phyloP scores from a whole-genome alignment of 2,888 invertebrate species.

The Drosophila birchii region DNA sequence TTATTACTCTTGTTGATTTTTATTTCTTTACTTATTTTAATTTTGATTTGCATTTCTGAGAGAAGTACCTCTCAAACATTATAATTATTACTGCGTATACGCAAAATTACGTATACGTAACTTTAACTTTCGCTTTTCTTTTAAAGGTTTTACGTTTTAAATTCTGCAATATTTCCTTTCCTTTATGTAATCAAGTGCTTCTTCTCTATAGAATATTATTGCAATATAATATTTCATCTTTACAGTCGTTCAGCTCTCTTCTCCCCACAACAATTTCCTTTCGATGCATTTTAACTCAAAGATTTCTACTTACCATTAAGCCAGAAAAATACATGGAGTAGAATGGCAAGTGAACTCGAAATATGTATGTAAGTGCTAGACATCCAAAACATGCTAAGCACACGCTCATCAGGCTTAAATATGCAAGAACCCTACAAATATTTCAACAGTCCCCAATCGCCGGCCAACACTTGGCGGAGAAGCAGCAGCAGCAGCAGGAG shows the following conservation, averaged over 20 bases:
- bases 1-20: not conserved
- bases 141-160: too few species aligned
- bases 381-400: conserved; percentile 26
- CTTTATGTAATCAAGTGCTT: not conserved
- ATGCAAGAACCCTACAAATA: conserved; percentile 23
- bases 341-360: conserved; percentile 26
- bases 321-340: not conserved
- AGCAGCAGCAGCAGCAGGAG: not conserved
- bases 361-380: not conserved
- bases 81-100: not conserved
- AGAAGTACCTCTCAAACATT: not conserved
- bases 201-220: not conserved
- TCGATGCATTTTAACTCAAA: not conserved
- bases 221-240: not conserved
- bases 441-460: conserved; percentile 21
- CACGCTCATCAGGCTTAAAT: conserved; percentile 30
- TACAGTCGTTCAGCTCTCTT: not conserved
- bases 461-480: conserved; percentile 18
- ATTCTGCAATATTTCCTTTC: not conserved
- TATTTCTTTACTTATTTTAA: too few species aligned
- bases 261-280: not conserved
- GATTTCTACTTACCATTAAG: not conserved
- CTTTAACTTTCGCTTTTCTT: too few species aligned
- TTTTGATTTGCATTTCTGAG: not conserved
- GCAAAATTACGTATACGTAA: not conserved